phyloP scores from a whole-genome alignment of 92 coral and sea anemone genomes.

The Umimayanthus chanpuru region DNA sequence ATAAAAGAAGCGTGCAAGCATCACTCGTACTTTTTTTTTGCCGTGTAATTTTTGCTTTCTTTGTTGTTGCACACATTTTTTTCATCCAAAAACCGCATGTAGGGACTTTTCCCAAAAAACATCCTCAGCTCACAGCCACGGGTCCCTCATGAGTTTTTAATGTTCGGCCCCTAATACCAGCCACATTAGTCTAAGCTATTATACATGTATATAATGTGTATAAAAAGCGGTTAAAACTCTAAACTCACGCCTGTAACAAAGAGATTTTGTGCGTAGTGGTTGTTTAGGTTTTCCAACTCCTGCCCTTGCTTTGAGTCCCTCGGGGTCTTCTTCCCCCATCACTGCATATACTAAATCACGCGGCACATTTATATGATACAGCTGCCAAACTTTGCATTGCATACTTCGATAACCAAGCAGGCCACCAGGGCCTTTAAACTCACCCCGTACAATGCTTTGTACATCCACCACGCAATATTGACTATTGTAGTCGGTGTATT shows the following conservation, averaged over 20 bases:
- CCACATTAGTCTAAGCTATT: slow-evolving; percentile 6
- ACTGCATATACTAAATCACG: slow-evolving; percentile 33
- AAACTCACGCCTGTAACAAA: slow-evolving; percentile 42
- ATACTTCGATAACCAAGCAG: slow-evolving; percentile 43
- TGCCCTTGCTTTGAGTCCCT: slow-evolving; percentile 38
- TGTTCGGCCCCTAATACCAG: slow-evolving; percentile 3
- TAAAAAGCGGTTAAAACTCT: slow-evolving; percentile 25
- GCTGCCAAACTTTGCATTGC: slow-evolving; percentile 34
- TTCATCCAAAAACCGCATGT: slow-evolving; percentile 13
- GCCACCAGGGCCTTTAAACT: slow-evolving; percentile 42
- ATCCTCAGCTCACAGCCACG: not conserved
- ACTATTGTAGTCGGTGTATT: slow-evolving; percentile 20
- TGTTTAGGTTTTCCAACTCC: slow-evolving; percentile 32
- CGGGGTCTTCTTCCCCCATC: slow-evolving; percentile 8
- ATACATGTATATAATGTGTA: not conserved
- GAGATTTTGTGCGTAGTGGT: slow-evolving; percentile 22
- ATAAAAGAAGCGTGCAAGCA: no score
- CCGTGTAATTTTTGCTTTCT: slow-evolving; percentile 6
- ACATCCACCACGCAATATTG: slow-evolving; percentile 1
- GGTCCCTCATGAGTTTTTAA: not conserved
- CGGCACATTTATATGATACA: slow-evolving; percentile 14
- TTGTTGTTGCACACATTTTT: slow-evolving; percentile 12
- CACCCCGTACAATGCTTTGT: slow-evolving; percentile 19
- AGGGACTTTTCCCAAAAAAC: slow-evolving; percentile 7
- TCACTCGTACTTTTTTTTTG: not conserved